Conservation (phyloP, 2,797 vertebrate genomes). For the Halcyon badia region DNA sequence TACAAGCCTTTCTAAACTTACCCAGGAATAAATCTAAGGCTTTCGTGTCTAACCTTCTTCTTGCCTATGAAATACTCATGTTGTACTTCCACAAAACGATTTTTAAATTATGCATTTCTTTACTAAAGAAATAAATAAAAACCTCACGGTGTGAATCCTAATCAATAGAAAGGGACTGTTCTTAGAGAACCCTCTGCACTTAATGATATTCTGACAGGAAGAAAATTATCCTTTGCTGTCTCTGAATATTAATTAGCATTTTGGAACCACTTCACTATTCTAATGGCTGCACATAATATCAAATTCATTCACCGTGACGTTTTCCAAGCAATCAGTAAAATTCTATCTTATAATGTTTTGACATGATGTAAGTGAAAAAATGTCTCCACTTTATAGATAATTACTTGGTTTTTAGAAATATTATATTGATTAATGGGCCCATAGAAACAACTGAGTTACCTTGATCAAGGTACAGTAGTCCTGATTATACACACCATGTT, state of each 20-base stretch:
- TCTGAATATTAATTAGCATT: neutral
- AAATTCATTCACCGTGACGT: neutral
- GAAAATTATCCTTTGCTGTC: neutral
- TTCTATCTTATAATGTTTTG: neutral
- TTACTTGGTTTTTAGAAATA: neutral
- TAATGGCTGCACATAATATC: neutral
- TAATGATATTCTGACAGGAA: neutral
- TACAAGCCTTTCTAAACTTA: neutral
- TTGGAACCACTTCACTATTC: neutral
- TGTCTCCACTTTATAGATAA: neutral
- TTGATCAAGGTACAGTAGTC: neutral
- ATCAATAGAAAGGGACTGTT: neutral
- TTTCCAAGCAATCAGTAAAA: neutral
- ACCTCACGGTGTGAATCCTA: neutral
- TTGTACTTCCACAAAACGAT: neutral
- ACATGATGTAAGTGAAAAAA: neutral
- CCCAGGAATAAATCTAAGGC: neutral
- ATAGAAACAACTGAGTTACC: neutral
- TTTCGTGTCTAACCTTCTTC: neutral
- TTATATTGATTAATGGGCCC: neutral
- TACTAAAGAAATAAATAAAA: neutral
- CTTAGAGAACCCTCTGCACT: neutral
- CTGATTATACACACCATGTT: neutral
- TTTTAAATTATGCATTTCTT: neutral
- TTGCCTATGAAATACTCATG: neutral